Conservation (phyloP, 2,888 invertebrate genomes). For the Ophion ellenae region DNA sequence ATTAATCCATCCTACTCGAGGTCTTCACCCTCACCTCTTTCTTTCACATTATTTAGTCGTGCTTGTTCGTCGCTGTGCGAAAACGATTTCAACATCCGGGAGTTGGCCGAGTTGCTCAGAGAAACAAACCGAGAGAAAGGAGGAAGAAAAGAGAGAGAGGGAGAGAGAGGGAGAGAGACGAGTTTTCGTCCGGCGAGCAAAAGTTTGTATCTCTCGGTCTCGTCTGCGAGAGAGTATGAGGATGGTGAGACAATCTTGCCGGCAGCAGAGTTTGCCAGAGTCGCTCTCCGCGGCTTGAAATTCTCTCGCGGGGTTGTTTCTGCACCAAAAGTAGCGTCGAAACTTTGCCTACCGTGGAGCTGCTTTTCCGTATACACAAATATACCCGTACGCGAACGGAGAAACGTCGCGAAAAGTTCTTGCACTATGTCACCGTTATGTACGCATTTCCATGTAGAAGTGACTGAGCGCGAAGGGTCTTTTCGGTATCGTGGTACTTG, state of each 20-base stretch:
- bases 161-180: not conserved
- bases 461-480: not conserved
- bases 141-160: not conserved
- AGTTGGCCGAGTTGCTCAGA: conserved; percentile 25
- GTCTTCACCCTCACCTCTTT: conserved; percentile 6
- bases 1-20: conserved; percentile 36
- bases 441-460: not conserved
- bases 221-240: conserved; percentile 8
- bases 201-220: conserved; percentile 46
- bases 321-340: conserved; percentile 20
- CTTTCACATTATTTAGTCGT: not conserved
- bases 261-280: conserved; percentile 23
- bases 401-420: not conserved
- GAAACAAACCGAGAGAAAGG: not conserved
- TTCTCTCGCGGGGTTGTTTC: conserved; percentile 31
- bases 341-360: conserved; percentile 24
- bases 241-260: conserved; percentile 17
- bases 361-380: conserved; percentile 13
- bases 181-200: conserved; percentile 32
- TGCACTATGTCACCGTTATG: not conserved
- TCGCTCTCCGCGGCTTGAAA: conserved; percentile 9
- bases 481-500: not conserved
- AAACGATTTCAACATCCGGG: conserved; percentile 38
- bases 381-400: not conserved
- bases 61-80: conserved; percentile 9